Base-by-base conservation (phyloP, 1,140 invertebrate species). In the Drosophila ohnishii region DNA sequence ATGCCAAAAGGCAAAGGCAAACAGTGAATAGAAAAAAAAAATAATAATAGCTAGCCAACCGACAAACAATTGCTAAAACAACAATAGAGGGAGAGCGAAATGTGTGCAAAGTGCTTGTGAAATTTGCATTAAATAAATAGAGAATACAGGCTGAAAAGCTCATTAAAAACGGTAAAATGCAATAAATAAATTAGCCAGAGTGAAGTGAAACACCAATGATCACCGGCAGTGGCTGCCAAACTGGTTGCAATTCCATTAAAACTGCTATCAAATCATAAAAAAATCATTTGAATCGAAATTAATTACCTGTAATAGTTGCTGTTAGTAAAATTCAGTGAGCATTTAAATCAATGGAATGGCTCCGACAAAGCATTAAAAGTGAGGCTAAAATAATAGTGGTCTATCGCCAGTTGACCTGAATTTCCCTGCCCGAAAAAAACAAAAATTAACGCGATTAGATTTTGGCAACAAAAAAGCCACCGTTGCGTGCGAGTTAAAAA, bases 31-130 rank as follows among this genome's bases (percentile, higher is more conserved):
- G 1, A 22, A 59, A 70, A 28, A 25, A 5, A 25, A 28, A 28
- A 28, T 28, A 28, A 28, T 28, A 28, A 19, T 62, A 63, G 47
- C 60, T 62, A 65, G 58, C 71, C 59, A 76, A 58, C 59, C 42
- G 44, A 53, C 64, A 25, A 70, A 61, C 61, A 79, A 79, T 78
- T 79, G 65, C 60, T 51, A 42, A 75, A 40, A 42, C 57, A 83
- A 86, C 78, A 85, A 86, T 81, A 63, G 77, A 67, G 71, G 76
- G 59, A 63, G 55, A 22, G 39, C 22, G 30, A 61, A 61, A 35
- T 34, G 67, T 53, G 56, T 34, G 61, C 51, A 39, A 50, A 48
- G 55, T 39, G 48, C 56, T 57, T 59, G 61, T 28, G 22, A 60
- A 40, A 76, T 74, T 50, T 75, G 34, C 69, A 74, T 63, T 51